Percentiles rank a stretch among this genome's conserved stretches.
Evolutionary conservation across 2,888 invertebrate genomes (phyloP).

Genomic region (Epistrophe eligans): DNA sequence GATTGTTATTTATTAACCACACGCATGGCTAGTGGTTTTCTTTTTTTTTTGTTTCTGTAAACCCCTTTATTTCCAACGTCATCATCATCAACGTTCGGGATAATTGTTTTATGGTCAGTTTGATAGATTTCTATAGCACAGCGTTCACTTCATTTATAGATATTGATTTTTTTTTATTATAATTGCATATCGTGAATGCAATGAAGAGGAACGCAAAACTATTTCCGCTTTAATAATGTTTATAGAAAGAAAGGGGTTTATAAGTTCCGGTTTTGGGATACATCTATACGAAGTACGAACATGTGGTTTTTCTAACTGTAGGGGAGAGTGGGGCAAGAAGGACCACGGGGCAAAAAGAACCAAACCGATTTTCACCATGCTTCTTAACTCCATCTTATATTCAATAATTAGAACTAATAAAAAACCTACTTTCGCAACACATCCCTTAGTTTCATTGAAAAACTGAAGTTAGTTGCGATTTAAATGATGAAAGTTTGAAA

Average conservation of each 20-base stretch:
- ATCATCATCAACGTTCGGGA: slow-evolving; percentile 10
- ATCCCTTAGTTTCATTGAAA: no score
- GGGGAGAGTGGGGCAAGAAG: no score
- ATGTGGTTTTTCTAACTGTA: no score
- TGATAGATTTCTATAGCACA: background rate
- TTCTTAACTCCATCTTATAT: no score
- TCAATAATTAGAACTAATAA: no score
- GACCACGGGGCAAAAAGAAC: no score
- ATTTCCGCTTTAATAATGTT: slow-evolving; percentile 1
- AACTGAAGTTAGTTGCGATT: no score
- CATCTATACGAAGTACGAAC: background rate
- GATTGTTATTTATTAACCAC: slow-evolving; percentile 16
- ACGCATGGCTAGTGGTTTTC: slow-evolving; percentile 17
- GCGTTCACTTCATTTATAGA: background rate
- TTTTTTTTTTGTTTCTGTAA: slow-evolving; percentile 1
- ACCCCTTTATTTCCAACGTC: background rate
- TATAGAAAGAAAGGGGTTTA: background rate
- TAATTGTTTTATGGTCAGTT: slow-evolving; percentile 12
- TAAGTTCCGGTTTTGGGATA: slow-evolving; percentile 4
- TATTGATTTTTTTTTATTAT: background rate
- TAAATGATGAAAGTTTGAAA: no score
- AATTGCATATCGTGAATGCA: background rate
- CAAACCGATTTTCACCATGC: no score
- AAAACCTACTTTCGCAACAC: no score
- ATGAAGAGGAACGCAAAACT: slow-evolving; percentile 33